Conservation (phyloP, 2,888 invertebrate species). For the Steinernema carpocapsae region DNA sequence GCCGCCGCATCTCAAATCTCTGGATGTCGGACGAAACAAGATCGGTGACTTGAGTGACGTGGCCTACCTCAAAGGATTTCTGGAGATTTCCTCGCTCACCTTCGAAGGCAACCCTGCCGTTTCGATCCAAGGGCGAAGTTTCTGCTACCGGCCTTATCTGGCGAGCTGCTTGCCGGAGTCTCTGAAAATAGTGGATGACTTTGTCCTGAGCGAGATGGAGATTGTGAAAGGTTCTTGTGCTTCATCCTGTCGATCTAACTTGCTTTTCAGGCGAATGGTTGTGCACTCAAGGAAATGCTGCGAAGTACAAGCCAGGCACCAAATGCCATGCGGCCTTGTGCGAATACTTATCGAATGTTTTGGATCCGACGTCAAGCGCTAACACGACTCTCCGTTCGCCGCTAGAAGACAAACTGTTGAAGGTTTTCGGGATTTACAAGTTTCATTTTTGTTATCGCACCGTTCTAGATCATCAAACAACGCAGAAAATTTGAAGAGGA, state of each 20-base stretch:
- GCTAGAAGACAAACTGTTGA: neutral
- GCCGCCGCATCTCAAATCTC: neutral
- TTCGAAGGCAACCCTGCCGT: constrained; percentile 19
- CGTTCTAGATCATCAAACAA: constrained; percentile 1
- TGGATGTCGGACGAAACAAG: constrained; percentile 5
- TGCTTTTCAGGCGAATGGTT: constrained; percentile 18
- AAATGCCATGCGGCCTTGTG: neutral
- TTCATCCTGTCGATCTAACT: neutral
- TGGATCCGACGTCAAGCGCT: neutral
- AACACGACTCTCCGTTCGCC: neutral
- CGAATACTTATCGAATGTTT: constrained; percentile 5
- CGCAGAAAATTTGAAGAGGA: constrained; percentile 13
- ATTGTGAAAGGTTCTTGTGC: constrained; percentile 9
- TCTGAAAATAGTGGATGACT: neutral
- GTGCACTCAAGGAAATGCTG: neutral
- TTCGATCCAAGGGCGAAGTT: neutral
- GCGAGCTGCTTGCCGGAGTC: constrained; percentile 16
- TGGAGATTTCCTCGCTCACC: neutral
- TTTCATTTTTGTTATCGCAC: neutral
- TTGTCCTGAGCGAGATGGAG: constrained; percentile 19
- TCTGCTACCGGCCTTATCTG: constrained; percentile 18
- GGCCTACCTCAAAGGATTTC: neutral
- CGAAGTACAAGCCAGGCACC: neutral
- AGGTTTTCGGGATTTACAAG: neutral
- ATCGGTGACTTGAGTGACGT: neutral